Evolutionary conservation across 1,140 invertebrate genomes (phyloP), one percentile per base, ranked within the genome.

Genomic region (Eupeodes corollae): DNA sequence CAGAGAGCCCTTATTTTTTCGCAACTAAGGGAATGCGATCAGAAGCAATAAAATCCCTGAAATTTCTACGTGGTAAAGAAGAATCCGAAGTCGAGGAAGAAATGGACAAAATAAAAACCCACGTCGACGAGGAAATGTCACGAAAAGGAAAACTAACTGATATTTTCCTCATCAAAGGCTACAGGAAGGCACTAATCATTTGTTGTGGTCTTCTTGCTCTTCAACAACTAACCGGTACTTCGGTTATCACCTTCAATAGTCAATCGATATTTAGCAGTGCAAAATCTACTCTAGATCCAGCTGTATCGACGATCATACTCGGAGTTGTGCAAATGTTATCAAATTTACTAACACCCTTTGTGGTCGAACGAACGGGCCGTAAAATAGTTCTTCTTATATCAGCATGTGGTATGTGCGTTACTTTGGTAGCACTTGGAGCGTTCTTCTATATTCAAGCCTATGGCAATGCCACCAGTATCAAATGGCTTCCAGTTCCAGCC

Each of bases 201-300:
- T 81, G 80, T 0, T 76, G 83, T 47, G 76, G 79, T 2, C 69
- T 91, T 42, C 80, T 86, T 44, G 63, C 77, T 40, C 82, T 84
- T 61, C 85, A 87, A 56, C 84, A 88, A 64, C 69, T 89, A n/a
- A 82, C 79, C 2, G 88, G 88, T 16, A 86, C 87, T 55, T 90
- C 89, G 65, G 82, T 84, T 3, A 80, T 92, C 1, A 74, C 91
- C 14, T 90, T 90, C 65, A 90, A 86, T 61, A 80, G 86, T 48
- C 77, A 82, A 37, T 72, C 70, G 2, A 90, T 86, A 57, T 90
- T 86, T 56, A 55, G 65, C 1, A 73, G 73, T 8, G 76, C 84
- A 6, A 77, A 79, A 1, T 77, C 75, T 1, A 63, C 59, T 0
- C 51, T 88, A 0, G 63, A 78, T 15, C 67, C 79, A 0, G 70